Evolutionary conservation across 2,113 vertebrate genomes (phyloP).

Genomic region (Ranitomeya variabilis): DNA sequence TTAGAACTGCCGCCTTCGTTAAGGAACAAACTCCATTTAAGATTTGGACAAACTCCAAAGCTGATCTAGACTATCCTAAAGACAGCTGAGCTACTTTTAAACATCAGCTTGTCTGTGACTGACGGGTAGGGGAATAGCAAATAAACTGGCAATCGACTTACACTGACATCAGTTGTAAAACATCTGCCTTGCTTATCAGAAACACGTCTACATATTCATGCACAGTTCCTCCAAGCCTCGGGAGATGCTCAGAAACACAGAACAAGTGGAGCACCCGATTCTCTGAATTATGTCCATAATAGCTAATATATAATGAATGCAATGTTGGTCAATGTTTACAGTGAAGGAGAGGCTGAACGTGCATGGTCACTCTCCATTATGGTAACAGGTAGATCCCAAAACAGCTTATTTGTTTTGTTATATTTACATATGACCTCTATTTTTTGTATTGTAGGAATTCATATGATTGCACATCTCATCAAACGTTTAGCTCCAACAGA

Average conservation of each 20-base stretch:
- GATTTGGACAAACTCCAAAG: constrained; percentile 54
- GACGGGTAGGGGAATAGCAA: constrained; percentile 40
- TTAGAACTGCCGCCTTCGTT: constrained; percentile 37
- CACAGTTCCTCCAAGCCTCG: constrained; percentile 70
- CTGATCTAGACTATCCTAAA: constrained; percentile 39
- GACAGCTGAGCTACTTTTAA: constrained; percentile 58
- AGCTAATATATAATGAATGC: too few relatives aligned
- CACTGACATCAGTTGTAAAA: constrained; percentile 66
- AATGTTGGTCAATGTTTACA: too few relatives aligned
- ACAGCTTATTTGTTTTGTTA: too few relatives aligned
- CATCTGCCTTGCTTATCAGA: constrained; percentile 74
- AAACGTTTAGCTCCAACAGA: too few relatives aligned
- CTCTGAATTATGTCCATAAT: constrained; percentile 60
- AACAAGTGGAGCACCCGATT: constrained; percentile 69
- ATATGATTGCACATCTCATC: too few relatives aligned
- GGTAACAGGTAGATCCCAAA: too few relatives aligned
- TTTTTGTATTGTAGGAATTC: too few relatives aligned
- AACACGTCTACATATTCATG: constrained; percentile 75
- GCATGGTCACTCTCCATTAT: too few relatives aligned
- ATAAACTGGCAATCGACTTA: constrained; percentile 65
- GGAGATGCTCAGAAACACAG: constrained; percentile 66
- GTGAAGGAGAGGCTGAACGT: too few relatives aligned
- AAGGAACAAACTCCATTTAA: constrained; percentile 54
- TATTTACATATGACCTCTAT: too few relatives aligned
- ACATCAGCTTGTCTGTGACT: constrained; percentile 57